Evolutionary conservation across 92 coral and sea anemone genomes (phyloP).

Genomic region (Bergia sp.): DNA sequence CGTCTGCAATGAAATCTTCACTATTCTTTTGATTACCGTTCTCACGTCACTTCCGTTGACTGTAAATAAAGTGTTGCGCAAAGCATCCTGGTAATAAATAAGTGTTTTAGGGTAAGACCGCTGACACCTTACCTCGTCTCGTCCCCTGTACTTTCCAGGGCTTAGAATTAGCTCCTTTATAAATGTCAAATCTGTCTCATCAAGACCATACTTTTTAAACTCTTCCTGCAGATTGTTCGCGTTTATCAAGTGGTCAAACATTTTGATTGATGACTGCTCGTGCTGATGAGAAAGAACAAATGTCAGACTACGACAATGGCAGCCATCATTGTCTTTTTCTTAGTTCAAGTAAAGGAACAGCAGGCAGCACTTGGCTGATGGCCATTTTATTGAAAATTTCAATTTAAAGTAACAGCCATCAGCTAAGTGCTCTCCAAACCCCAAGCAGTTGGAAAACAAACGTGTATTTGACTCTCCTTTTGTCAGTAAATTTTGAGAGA

Average conservation of each 20-base stretch:
- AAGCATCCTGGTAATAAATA: not conserved
- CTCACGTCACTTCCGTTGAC: too few species aligned
- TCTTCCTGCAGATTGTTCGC: constrained; percentile 65
- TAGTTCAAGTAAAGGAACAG: not conserved
- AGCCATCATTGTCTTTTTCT: not conserved
- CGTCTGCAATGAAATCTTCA: too few species aligned
- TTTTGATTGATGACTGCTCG: constrained; percentile 78
- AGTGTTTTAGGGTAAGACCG: not conserved
- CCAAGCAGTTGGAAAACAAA: too few species aligned
- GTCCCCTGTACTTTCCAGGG: constrained; percentile 29
- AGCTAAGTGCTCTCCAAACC: too few species aligned
- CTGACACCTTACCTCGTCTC: constrained; percentile 15
- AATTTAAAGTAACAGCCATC: too few species aligned
- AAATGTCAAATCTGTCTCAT: constrained; percentile 65
- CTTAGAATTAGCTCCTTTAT: constrained; percentile 86
- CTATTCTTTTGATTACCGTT: too few species aligned
- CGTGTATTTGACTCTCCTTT: too few species aligned
- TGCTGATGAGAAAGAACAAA: constrained; percentile 54
- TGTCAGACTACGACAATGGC: not conserved
- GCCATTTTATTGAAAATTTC: too few species aligned
- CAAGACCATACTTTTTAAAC: constrained; percentile 63
- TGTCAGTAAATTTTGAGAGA: too few species aligned
- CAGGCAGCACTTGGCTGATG: too few species aligned
- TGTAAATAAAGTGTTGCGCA: not conserved
- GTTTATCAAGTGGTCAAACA: constrained; percentile 82